A percentile compares a stretch with the other conserved stretches of the same genome.
phyloP scores from a whole-genome alignment of 2,888 invertebrate species.

The Lordiphosa andalusiaca region DNA sequence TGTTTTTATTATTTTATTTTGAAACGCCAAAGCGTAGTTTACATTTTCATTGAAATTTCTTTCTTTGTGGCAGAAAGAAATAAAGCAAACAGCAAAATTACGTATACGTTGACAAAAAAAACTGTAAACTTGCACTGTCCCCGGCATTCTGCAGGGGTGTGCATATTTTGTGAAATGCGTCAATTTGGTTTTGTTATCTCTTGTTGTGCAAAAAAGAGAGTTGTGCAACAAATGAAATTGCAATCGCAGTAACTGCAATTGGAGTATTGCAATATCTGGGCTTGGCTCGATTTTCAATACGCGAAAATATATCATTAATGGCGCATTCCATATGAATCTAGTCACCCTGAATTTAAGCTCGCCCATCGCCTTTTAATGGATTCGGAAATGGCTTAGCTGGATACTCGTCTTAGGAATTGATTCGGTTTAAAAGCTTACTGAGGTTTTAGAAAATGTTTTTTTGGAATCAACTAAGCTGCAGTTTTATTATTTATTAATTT shows the following conservation, averaged over 20 bases:
- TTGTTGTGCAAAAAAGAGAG: constrained; percentile 39
- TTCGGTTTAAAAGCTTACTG: too few species aligned
- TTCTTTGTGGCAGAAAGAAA: neutral
- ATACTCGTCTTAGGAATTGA: too few species aligned
- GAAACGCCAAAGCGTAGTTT: neutral
- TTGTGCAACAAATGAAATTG: constrained; percentile 22
- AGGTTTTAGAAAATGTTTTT: too few species aligned
- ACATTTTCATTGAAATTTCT: neutral
- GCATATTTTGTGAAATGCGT: constrained; percentile 18
- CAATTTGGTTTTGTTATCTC: constrained; percentile 13
- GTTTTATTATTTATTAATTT: too few species aligned
- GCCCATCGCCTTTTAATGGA: too few species aligned
- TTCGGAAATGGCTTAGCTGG: too few species aligned
- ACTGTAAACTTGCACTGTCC: constrained; percentile 9
- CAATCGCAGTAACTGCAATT: constrained; percentile 12
- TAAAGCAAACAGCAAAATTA: neutral
- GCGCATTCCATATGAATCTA: too few species aligned
- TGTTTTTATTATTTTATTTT: constrained; percentile 4
- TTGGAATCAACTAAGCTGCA: too few species aligned
- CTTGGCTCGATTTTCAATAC: too few species aligned
- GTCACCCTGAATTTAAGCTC: too few species aligned
- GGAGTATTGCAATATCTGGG: neutral
- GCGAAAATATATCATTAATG: too few species aligned
- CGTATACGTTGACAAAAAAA: constrained; percentile 19
- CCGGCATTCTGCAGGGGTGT: constrained; percentile 29